Evolutionary conservation across 2,888 invertebrate species (phyloP), one percentile per base, ranked within the genome.

Genomic region (Belgica antarctica): DNA sequence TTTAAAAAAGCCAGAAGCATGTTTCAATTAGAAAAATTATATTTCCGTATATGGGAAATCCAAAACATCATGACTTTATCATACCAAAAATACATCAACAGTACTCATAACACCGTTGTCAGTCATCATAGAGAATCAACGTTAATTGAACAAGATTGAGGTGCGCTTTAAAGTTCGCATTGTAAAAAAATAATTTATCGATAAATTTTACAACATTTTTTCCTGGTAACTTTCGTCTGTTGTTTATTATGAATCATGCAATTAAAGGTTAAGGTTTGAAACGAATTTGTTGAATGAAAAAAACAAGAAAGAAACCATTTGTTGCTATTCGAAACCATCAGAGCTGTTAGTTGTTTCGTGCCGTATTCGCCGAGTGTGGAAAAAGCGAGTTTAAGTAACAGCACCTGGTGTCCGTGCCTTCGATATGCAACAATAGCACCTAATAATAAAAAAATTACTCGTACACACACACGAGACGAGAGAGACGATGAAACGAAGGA

Each of bases 371-470:
- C 4, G 47, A 10, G 10, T 17, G 12, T 47, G 47, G 24, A 57
- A 4, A 24, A 57, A 57, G 57, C 17, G 15, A 25, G 31, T 61
- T 8, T 61, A 61, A 61, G 27, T 8, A 47, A 41, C 66, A 68
- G 52, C 68, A 68, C 68, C 68, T 68, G 68, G 68, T 52, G 57
- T 34, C 46, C 12, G 66, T 27, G 24, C 31, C 62, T 27, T 27
- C 52, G 46, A 34, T 57, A 36, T 47, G 57, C 68, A 68, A 59
- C 68, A 66, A 66, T 66, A 66, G 47, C 65, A 68, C 68, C 66
- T 47, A 63, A 66, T 66, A 47, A 46, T 27, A 66, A 62, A 36
- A 62, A 34, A 8, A 24, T 62, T 19, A 65, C 65, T 52, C 22
- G 15, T n/a, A 46, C 46, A 57, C 22, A 57, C n/a, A n/a, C n/a